Base-by-base conservation (phyloP, 2,113 vertebrate species). In the Microtus montanus region DNA sequence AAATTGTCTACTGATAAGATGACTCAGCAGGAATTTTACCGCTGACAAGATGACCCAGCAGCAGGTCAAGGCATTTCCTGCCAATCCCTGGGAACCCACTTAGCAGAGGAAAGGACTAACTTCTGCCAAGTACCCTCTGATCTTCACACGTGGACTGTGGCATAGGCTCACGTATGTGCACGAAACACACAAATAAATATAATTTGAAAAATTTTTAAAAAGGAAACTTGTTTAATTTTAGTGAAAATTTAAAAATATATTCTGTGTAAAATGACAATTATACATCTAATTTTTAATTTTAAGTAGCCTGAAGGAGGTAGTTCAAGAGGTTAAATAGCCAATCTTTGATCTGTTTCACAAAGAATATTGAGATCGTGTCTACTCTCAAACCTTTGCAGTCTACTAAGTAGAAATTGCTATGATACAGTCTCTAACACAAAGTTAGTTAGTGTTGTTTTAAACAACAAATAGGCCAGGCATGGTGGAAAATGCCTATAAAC, bases 1-100 rank as follows among this genome's bases (percentile, higher is more conserved):
- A 87, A 83, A 93, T 93, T 88, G 96, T 63, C 70, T 87, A 28
- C 85, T 85, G 87, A 83, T 4, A 61, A 63, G 71, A 90, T 28
- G n/a, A 41, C n/a, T 44, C 24, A 30, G 38, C 35, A 54, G 1
- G 52, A 54, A 54, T 54, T 54, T 54, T 54, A 54, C 70, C 74
- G 20, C 80, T 85, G 88, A 74, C 6, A 41, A 84, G 77, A 90
- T 30, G 38, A 44, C 38, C 47, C 15, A 47, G 61, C 15, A 47
- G 61, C 24, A 63, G n/a, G 24, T 41, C 15, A 38, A 63, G 30
- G 7, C 8, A 4, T 3, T 64, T 64, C 3, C 82, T 41, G 38
- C 24, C 58, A 84, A 84, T 5, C 26, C 26, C 26, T 11, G 6
- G 38, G 26, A 24, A 63, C 82, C 61, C 26, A 11, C 38, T 64